Evolutionary conservation across 2,113 vertebrate species (phyloP), one percentile per base, ranked within the genome.

Genomic region (Ochotona princeps): DNA sequence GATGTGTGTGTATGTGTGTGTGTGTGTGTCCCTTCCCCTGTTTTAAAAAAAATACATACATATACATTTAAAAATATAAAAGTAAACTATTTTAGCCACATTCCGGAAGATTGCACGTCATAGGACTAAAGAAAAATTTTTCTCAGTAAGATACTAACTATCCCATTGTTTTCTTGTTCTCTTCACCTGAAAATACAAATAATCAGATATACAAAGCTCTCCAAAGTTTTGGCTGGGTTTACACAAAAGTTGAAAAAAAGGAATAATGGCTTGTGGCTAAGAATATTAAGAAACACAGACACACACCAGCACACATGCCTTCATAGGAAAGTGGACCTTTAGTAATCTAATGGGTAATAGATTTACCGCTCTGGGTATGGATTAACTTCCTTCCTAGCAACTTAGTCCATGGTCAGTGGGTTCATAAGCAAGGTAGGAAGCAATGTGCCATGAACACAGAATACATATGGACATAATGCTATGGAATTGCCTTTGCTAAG

Each of bases 261-360:
- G 91, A 84, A 60, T 91, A 91, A 81, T 93, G 35, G 47, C 18
- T 74, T 87, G 32, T 79, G 44, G 61, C 60, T 63, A 67, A 90
- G 57, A 89, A 87, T 20, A 87, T 65, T 74, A 49, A 25, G 12
- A 17, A 80, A 76, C 49, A 74, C 82, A 25, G 12, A 17, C 74
- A 76, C 49, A 83, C 61, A 81, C 7, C 32, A 92, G 74, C 18
- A 85, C 38, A 70, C 89, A 87, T 12, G 63, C 15, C 63, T 79
- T 15, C 15, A 83, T 9, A 32, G 11, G 49, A 66, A 51, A 83
- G 38, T 26, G 73, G 49, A 47, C 7, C 49, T 60, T 65, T 38
- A 73, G 67, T 60, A 67, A 93, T 63, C 11, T 74, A 49, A 65
- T 14, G 12, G 15, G 18, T 35, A 1, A 69, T 23, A 20, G 28